phyloP scores from a whole-genome alignment of 2,113 vertebrate genomes.

The Oreochromis spilurus region DNA sequence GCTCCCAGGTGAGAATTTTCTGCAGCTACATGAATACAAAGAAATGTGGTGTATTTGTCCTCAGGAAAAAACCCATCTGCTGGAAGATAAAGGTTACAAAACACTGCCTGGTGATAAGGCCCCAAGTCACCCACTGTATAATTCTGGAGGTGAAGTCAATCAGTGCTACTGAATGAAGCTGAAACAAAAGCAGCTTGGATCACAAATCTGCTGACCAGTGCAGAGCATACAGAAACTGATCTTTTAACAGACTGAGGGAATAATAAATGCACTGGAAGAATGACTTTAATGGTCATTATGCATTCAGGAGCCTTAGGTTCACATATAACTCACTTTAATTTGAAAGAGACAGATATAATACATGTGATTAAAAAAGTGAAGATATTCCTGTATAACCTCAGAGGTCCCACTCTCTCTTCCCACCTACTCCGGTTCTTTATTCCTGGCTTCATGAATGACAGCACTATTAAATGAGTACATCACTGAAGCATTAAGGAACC shows the following conservation, averaged over 20 bases:
- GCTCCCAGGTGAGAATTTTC: slow-evolving; percentile 1
- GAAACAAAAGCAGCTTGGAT: neutral
- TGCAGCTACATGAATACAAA: slow-evolving; percentile 11
- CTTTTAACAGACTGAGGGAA: neutral
- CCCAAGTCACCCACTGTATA: neutral
- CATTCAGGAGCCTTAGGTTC: neutral
- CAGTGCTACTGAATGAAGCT: neutral
- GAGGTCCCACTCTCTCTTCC: neutral
- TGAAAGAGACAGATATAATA: slow-evolving; percentile 4
- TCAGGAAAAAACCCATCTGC: neutral
- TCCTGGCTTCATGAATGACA: slow-evolving; percentile 40
- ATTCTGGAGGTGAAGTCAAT: neutral
- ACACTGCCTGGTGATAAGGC: neutral
- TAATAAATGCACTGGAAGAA: neutral
- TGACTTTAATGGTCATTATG: neutral
- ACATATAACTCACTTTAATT: neutral
- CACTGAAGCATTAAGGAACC: slow-evolving; percentile 43
- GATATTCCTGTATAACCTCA: neutral
- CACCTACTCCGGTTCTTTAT: neutral
- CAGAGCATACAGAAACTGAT: neutral
- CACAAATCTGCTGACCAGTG: neutral
- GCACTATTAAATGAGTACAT: slow-evolving; percentile 49
- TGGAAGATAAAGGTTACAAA: slow-evolving; percentile 2
- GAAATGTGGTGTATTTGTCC: neutral
- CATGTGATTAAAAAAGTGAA: neutral